These are phyloP conservation scores for Caradrina clavipalpis DNA, from an alignment of 2,888 invertebrate genomes.

Conservation along the genomic window DNA sequence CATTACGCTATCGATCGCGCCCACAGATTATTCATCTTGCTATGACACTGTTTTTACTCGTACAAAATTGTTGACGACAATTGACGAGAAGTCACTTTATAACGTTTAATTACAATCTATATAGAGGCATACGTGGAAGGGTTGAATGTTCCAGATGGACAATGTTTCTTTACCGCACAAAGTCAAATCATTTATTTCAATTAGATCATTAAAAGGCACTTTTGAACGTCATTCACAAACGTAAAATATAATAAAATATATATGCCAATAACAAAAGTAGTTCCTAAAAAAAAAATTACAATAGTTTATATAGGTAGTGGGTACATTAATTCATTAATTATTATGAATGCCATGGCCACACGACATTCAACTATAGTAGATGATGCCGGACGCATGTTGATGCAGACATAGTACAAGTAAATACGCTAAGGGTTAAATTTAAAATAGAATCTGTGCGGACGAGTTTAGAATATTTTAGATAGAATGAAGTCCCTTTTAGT, in stretches of 20 bases:
- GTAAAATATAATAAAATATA: too few species aligned
- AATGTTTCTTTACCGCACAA: conserved; percentile 6
- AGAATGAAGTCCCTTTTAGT: neutral
- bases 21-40: conserved; percentile 89
- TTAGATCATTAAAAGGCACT: too few species aligned
- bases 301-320: too few species aligned
- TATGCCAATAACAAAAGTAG: too few species aligned
- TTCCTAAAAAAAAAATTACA: too few species aligned
- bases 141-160: conserved; percentile 5
- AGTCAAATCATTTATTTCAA: too few species aligned
- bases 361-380: conserved; percentile 17
- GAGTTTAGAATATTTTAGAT: conserved; percentile 21
- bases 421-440: conserved; percentile 47
- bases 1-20: conserved; percentile 86
- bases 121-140: conserved; percentile 1
- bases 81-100: conserved; percentile 33
- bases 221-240: too few species aligned
- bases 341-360: neutral
- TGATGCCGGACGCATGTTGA: conserved; percentile 14
- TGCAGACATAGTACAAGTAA: conserved; percentile 19
- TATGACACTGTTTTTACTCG: conserved; percentile 74
- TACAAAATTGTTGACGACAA: conserved; percentile 55
- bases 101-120: conserved; percentile 29
- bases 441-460: conserved; percentile 34
- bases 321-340: too few species aligned